Base-by-base conservation (phyloP, 2,888 invertebrate genomes). In the Zonitis immaculata region DNA sequence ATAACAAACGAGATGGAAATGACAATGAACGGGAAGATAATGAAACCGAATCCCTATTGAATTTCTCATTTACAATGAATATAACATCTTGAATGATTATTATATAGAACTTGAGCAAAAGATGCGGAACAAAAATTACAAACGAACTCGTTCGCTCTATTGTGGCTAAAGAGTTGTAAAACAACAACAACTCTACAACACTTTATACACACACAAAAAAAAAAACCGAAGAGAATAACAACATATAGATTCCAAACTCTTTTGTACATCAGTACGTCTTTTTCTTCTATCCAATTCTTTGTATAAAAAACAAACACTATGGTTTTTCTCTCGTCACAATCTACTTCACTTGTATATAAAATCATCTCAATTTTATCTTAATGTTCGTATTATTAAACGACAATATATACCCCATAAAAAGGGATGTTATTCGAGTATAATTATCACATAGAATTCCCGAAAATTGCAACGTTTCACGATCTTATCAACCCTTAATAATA, bases 271-370 rank as follows among this genome's bases (percentile, higher is more conserved):
- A 58, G 58, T 59, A 58, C 61, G 52, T 60, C 59, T 60, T 63
- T 60, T 63, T 61, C 55, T 64, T 62, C 62, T 59, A 61, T 61
- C 59, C 66, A 59, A 65, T 64, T 64, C 61, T 56, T 56, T 58
- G 49, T 52, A 9, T 9, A 56, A 61, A 57, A 52, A 56, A 44
- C 51, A 60, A 65, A 64, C 12, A 30, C 61, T 49, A 50, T 60
- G 20, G 5, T 20, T 20, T 20, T 39, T 20, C 18, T 55, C 61
- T 66, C 62, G 59, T 66, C 57, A 65, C 64, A 67, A 65, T 67
- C 64, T 66, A 64, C 66, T 66, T 65, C 61, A 56, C 62, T 54
- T 61, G 60, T n/a, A n/a, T 64, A 60, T 63, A 64, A 66, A 66
- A 66, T 66, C 8, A 9, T 35, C 18, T 35, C 16, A 57, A 56